Evolutionary conservation across 1,140 invertebrate genomes (phyloP).

Genomic region (Colletes latitarsis): DNA sequence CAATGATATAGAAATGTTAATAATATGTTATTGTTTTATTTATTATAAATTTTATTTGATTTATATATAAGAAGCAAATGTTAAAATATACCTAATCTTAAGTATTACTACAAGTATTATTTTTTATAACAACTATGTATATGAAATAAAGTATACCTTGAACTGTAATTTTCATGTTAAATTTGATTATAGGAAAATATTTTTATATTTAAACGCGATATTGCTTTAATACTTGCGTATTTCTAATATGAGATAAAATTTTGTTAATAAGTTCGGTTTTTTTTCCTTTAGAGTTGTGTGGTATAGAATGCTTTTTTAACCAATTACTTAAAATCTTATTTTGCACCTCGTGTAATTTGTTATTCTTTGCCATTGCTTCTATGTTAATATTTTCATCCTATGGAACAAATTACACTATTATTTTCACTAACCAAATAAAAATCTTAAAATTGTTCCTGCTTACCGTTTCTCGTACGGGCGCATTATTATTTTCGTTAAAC

Average conservation of each 20-base stretch:
- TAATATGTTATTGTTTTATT: no score
- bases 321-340: constrained; percentile 21
- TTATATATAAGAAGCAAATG: no score
- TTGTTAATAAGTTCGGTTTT: constrained; percentile 37
- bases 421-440: not conserved
- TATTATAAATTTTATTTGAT: no score
- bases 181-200: not conserved
- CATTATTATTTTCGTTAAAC: not conserved
- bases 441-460: not conserved
- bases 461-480: not conserved
- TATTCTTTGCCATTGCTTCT: constrained; percentile 18
- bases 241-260: constrained; percentile 28
- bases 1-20: constrained; percentile 13
- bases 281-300: constrained; percentile 1
- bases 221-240: constrained; percentile 17
- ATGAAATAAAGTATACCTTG: not conserved
- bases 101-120: not conserved
- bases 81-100: not conserved
- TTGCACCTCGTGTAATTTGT: constrained; percentile 10
- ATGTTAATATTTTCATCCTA: constrained; percentile 2
- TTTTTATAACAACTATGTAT: not conserved
- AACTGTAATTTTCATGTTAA: not conserved
- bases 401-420: constrained; percentile 11
- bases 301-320: constrained; percentile 25
- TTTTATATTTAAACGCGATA: constrained; percentile 1